A percentile compares a stretch with the other conserved stretches of the same genome.
Evolutionary conservation across 2,797 vertebrate genomes (phyloP).

Genomic region (Pangasius djambal): DNA sequence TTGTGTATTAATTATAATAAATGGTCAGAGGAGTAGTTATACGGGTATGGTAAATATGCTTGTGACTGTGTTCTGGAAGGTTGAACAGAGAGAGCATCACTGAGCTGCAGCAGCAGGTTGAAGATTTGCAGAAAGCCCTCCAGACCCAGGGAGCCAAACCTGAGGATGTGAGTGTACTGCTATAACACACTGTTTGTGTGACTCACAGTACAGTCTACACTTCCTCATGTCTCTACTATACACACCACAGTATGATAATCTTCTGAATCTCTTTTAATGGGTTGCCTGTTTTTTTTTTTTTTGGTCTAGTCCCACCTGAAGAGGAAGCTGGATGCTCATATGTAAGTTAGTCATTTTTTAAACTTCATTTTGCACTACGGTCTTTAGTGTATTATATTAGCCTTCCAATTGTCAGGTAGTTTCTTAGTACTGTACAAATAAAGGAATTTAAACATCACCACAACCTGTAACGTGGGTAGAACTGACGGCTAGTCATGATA

Average conservation of each 20-base stretch:
- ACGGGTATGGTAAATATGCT: background rate
- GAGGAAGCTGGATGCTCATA: slow-evolving; percentile 92
- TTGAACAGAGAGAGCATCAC: slow-evolving; percentile 81
- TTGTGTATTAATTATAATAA: background rate
- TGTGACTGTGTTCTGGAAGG: slow-evolving; percentile 66
- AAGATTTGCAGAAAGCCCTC: slow-evolving; percentile 91
- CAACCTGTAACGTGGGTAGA: background rate
- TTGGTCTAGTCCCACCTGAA: slow-evolving; percentile 88
- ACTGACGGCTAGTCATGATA: background rate
- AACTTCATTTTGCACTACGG: background rate
- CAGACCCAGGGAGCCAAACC: slow-evolving; percentile 89
- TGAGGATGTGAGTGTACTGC: slow-evolving; percentile 83
- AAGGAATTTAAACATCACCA: background rate
- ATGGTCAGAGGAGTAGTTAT: background rate
- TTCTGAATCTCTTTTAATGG: background rate
- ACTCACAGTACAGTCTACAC: background rate
- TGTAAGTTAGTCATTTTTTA: slow-evolving; percentile 81
- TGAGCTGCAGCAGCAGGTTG: slow-evolving; percentile 92
- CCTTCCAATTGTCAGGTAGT: background rate
- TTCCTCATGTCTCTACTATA: background rate
- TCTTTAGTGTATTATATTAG: background rate
- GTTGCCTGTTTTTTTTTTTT: background rate
- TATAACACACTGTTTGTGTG: background rate
- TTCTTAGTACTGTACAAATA: background rate
- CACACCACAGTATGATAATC: background rate